phyloP scores from a whole-genome alignment of 2,113 vertebrate genomes.

The Electrona antarctica region DNA sequence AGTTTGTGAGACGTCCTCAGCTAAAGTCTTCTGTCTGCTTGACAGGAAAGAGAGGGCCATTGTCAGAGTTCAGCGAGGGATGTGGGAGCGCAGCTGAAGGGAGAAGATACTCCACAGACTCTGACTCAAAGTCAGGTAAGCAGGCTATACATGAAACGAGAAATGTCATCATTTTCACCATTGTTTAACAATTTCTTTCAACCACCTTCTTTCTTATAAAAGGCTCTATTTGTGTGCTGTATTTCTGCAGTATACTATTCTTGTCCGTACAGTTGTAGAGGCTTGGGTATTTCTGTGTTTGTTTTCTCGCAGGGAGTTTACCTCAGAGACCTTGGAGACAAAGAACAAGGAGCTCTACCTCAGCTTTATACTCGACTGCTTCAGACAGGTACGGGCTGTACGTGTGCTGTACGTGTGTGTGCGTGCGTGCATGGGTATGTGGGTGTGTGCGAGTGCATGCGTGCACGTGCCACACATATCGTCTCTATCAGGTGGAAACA shows the following conservation, averaged over 20 bases:
- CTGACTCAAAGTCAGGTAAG: conserved; percentile 77
- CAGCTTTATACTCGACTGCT: conserved; percentile 66
- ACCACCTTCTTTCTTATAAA: neutral
- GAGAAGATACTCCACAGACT: conserved; percentile 76
- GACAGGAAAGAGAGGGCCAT: conserved; percentile 72
- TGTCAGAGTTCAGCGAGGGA: conserved; percentile 71
- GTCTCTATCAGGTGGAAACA: too few species aligned
- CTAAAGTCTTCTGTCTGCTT: conserved; percentile 9
- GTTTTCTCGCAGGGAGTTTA: conserved; percentile 65
- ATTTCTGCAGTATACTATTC: neutral
- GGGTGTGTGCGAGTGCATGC: too few species aligned
- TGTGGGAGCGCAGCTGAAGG: conserved; percentile 58
- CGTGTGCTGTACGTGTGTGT: too few species aligned
- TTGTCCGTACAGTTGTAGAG: neutral
- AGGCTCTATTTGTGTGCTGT: neutral
- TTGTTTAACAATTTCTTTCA: too few species aligned
- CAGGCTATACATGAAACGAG: too few species aligned
- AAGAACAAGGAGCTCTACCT: conserved; percentile 70
- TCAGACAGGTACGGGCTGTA: conserved; percentile 66
- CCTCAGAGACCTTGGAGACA: conserved; percentile 72
- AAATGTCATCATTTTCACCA: too few species aligned
- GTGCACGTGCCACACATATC: too few species aligned
- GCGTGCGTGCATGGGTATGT: too few species aligned
- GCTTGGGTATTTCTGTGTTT: neutral
- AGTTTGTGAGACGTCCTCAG: too few species aligned